phyloP scores from a whole-genome alignment of 2,113 vertebrate genomes.

The Esox niger region DNA sequence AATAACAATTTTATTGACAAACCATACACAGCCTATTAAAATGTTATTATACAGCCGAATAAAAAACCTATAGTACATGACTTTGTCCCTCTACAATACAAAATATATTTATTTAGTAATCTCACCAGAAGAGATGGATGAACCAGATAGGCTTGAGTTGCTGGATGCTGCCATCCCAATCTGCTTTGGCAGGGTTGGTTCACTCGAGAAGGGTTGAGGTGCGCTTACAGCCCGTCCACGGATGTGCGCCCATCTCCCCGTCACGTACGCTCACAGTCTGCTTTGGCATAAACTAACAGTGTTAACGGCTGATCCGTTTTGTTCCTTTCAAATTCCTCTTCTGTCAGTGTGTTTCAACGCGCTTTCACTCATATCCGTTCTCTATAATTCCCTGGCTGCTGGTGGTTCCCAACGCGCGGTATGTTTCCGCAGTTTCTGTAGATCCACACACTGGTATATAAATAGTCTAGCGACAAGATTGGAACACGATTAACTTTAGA shows the following conservation, averaged over 20 bases:
- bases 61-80: background rate
- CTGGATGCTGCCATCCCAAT: conserved; percentile 92
- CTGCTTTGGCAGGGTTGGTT: conserved; percentile 45
- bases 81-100: background rate
- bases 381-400: background rate
- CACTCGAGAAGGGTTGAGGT: conserved; percentile 63
- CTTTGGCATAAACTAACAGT: background rate
- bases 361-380: conserved; percentile 23
- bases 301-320: conserved; percentile 18
- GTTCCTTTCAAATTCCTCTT: conserved; percentile 21
- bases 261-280: conserved; percentile 1
- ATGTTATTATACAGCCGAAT: background rate
- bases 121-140: conserved; percentile 95
- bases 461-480: conserved; percentile 2
- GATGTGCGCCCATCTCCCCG: conserved; percentile 61
- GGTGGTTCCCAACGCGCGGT: conserved; percentile 22
- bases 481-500: conserved; percentile 2
- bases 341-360: background rate
- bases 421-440: conserved; percentile 37
- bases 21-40: background rate
- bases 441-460: conserved; percentile 9
- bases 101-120: conserved; percentile 23
- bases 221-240: conserved; percentile 54
- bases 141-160: conserved; percentile 96
- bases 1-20: background rate